Conservation (phyloP, 1,140 invertebrate genomes). For the Drosophila pandora region DNA sequence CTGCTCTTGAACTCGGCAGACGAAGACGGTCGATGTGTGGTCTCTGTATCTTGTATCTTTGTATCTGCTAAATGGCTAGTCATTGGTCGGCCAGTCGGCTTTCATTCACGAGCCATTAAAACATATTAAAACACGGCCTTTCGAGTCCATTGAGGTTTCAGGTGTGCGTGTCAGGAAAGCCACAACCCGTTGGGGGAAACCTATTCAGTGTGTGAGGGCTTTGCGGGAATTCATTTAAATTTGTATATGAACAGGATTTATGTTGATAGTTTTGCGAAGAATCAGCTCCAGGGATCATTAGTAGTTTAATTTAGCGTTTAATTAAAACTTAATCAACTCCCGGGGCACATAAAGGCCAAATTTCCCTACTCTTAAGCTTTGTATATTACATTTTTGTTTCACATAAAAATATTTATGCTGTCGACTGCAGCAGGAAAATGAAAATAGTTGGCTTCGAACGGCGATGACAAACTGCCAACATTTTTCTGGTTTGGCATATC, state of each 20-base stretch:
- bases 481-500: constrained; percentile 14
- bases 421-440: constrained; percentile 26
- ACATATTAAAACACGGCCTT: too few relatives aligned
- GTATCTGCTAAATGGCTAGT: constrained; percentile 11
- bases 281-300: not conserved
- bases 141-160: constrained; percentile 1
- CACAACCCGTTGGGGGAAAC: constrained; percentile 7
- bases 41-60: not conserved
- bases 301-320: not conserved
- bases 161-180: constrained; percentile 30
- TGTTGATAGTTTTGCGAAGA: not conserved
- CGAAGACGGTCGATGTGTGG: constrained; percentile 1
- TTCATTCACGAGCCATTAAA: constrained; percentile 16
- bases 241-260: too few relatives aligned
- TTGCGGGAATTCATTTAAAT: not conserved
- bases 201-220: constrained; percentile 1
- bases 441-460: constrained; percentile 40
- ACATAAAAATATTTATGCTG: constrained; percentile 30
- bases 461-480: constrained; percentile 34
- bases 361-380: not conserved
- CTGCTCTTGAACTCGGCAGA: constrained; percentile 35
- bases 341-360: not conserved
- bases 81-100: constrained; percentile 12
- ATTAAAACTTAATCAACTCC: not conserved
- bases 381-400: constrained; percentile 5